These are phyloP conservation scores for Lophius piscatorius DNA, from an alignment of 2,113 vertebrate genomes.

Conservation along the genomic window DNA sequence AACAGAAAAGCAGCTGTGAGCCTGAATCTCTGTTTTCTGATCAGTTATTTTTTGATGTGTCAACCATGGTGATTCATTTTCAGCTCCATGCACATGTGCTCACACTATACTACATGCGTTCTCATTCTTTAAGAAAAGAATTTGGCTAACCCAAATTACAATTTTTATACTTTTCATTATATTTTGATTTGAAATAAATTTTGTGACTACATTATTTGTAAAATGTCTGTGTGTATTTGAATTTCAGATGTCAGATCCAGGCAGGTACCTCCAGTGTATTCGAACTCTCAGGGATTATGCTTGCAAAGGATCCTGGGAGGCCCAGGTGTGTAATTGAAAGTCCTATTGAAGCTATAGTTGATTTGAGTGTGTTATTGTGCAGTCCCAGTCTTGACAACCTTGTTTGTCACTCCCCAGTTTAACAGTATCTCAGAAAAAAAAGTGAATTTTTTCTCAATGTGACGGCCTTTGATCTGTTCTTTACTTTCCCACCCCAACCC, in stretches of 20 bases:
- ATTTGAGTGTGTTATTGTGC: too few relatives aligned
- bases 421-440: too few relatives aligned
- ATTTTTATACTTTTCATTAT: too few relatives aligned
- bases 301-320: slow-evolving; percentile 95
- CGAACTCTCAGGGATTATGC: slow-evolving; percentile 93
- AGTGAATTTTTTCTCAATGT: too few relatives aligned
- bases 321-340: slow-evolving; percentile 81
- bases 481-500: too few relatives aligned
- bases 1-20: slow-evolving; percentile 87
- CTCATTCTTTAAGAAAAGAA: background rate
- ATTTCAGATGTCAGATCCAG: slow-evolving; percentile 88
- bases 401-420: too few relatives aligned
- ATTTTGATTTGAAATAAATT: too few relatives aligned
- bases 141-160: too few relatives aligned
- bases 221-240: background rate
- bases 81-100: background rate
- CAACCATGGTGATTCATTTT: too few relatives aligned
- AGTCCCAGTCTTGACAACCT: too few relatives aligned
- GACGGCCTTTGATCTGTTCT: too few relatives aligned
- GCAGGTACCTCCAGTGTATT: slow-evolving; percentile 91
- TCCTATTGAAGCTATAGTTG: background rate
- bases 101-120: background rate
- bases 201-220: background rate
- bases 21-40: slow-evolving; percentile 9
- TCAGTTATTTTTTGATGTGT: background rate